Evolutionary conservation across 2,797 vertebrate species (phyloP).

Genomic region (Chrosomus eos): DNA sequence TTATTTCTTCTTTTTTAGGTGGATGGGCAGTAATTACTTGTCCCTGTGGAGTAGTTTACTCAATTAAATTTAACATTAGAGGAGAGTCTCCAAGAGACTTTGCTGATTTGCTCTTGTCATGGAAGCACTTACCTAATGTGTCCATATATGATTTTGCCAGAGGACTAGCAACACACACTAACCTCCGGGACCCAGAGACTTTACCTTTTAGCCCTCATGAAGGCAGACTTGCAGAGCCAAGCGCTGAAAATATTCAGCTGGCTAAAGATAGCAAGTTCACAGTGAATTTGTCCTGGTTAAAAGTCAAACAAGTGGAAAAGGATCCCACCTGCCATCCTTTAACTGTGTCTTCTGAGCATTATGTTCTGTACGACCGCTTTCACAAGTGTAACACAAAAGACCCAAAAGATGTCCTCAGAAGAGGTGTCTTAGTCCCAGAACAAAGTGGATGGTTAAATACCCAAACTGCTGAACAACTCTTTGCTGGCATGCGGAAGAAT

Average conservation of each 20-base stretch:
- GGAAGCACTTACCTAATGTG: background rate
- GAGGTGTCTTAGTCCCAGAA: background rate
- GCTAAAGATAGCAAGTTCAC: background rate
- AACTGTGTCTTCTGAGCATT: slow-evolving; percentile 3
- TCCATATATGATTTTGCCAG: slow-evolving; percentile 20
- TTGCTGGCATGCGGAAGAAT: too few relatives aligned
- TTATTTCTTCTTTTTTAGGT: background rate
- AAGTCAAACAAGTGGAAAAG: background rate
- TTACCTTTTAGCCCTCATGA: slow-evolving; percentile 15
- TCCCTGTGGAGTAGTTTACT: slow-evolving; percentile 1
- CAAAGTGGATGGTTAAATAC: slow-evolving; percentile 4
- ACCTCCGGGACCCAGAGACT: background rate
- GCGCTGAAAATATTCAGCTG: background rate
- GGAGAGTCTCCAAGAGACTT: slow-evolving; percentile 11
- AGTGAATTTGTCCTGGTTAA: slow-evolving; percentile 13
- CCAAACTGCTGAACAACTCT: too few relatives aligned
- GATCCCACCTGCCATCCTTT: background rate
- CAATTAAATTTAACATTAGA: background rate
- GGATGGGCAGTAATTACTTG: slow-evolving; percentile 1
- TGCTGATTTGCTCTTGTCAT: background rate
- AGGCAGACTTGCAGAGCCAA: slow-evolving; percentile 3
- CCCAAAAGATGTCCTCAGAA: slow-evolving; percentile 4
- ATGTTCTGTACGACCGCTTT: slow-evolving; percentile 3
- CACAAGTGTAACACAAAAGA: slow-evolving; percentile 8
- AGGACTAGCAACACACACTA: slow-evolving; percentile 27